These are phyloP conservation scores for Rosalia funebris DNA, from an alignment of 2,888 invertebrate species.

Conservation along the genomic window DNA sequence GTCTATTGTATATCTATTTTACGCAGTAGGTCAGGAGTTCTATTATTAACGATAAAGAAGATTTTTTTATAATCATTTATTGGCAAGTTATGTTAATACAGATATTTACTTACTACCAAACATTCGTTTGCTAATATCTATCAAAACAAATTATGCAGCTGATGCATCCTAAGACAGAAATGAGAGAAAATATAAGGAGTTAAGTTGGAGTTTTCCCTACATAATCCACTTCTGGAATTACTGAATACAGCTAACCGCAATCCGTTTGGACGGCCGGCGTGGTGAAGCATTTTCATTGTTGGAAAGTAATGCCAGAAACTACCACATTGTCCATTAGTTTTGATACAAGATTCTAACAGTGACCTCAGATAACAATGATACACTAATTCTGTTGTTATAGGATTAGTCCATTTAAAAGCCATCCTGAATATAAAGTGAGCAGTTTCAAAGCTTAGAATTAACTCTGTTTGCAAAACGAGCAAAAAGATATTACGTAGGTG, in stretches of 20 bases:
- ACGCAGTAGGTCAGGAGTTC: no score
- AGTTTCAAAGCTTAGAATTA: background rate
- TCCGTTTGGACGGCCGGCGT: background rate
- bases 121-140: no score
- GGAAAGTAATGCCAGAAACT: background rate
- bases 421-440: background rate
- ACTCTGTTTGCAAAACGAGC: background rate
- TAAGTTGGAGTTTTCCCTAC: background rate
- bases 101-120: no score
- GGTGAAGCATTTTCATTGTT: background rate
- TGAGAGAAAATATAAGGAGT: no score
- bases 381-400: slow-evolving; percentile 27
- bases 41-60: no score
- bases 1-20: no score
- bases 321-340: background rate
- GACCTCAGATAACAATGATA: slow-evolving; percentile 28
- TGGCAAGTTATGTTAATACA: no score
- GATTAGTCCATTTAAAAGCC: slow-evolving; percentile 24
- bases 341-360: background rate
- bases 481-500: background rate
- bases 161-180: no score
- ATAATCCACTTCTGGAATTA: background rate
- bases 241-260: background rate
- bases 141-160: no score
- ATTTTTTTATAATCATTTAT: no score